Base-by-base conservation (phyloP, 1,140 invertebrate genomes). In the Myzus persicae region DNA sequence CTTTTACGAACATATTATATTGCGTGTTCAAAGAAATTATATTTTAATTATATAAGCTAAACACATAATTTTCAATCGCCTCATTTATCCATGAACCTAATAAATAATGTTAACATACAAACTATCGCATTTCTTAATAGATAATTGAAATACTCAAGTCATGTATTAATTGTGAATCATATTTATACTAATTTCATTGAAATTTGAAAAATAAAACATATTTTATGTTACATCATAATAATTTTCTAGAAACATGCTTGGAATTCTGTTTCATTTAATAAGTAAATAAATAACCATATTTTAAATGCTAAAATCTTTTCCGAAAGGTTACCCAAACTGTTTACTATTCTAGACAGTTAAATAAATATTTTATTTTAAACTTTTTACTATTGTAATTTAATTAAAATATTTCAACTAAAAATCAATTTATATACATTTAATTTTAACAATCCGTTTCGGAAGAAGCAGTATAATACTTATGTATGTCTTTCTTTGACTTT, bases 391-490 rank as follows among this genome's bases (percentile, higher is more conserved):
- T 40, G 2, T 85, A 42, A 85, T 44, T 85, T 87, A 31, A 87
- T 88, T 48, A 48, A 48, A 88, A 88, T 89, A 89, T 51, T 88
- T 88, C 44, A 24, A 5, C 87, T 38, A 44, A 22, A 88, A 88
- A 51, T 51, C 14, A 88, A 11, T 89, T 40, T 40, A 14, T 54
- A 51, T 40, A 38, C 24, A 46, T 4, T 89, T 89, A 40, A 38
- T 9, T 26, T 40, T 40, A 54, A 40, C 22, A 88, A 51, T 51
- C 18, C n/a, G 9, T 84, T 40, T 40, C 9, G 31, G 8, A 11
- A 40, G 7, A 26, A 36, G 1, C 26, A 48, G n/a, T 48, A 36
- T 46, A 22, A 36, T 46, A 22, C n/a, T 6, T 48, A 26, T n/a
- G 8, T 26, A 9, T 44, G 1, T 51, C 48, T 38, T 89, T 14